These are phyloP conservation scores for Verasper variegatus DNA, from an alignment of 2,113 vertebrate species.

Conservation along the genomic window DNA sequence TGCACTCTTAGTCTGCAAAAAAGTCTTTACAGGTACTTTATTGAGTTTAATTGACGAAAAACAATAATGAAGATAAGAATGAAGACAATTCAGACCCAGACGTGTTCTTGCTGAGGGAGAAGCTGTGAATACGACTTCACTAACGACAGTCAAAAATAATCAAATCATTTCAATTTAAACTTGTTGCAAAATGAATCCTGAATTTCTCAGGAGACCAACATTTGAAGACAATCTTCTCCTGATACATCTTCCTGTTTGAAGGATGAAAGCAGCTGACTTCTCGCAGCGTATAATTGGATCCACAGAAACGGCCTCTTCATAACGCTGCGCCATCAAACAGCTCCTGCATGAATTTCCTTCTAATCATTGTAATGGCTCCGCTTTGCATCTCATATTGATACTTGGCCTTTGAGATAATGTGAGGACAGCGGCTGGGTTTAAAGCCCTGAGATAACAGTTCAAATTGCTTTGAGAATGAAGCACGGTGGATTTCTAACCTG, in stretches of 20 bases:
- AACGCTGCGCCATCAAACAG: conserved; percentile 29
- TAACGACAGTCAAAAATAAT: too few species aligned
- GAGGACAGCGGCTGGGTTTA: neutral
- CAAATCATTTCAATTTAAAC: too few species aligned
- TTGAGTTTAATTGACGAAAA: too few species aligned
- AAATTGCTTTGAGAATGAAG: conserved; percentile 7
- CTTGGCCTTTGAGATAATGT: conserved; percentile 53
- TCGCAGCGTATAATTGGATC: conserved; percentile 39
- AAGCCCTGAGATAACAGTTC: conserved; percentile 9
- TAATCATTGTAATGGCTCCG: conserved; percentile 40
- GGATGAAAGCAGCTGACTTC: conserved; percentile 15
- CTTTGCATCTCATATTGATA: conserved; percentile 32
- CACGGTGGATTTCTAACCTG: conserved; percentile 12
- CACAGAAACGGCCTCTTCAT: conserved; percentile 24
- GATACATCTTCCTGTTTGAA: neutral
- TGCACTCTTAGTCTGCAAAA: too few species aligned
- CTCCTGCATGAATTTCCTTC: conserved; percentile 27
- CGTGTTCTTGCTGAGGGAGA: too few species aligned
- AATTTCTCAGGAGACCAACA: too few species aligned
- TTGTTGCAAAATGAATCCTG: too few species aligned
- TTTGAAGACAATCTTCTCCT: neutral
- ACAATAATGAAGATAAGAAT: neutral
- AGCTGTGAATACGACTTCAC: too few species aligned
- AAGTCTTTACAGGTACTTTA: too few species aligned
- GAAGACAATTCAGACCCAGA: neutral